Evolutionary conservation across 2,113 vertebrate species (phyloP), one percentile per base, ranked within the genome.

Genomic region (Caretta caretta): DNA sequence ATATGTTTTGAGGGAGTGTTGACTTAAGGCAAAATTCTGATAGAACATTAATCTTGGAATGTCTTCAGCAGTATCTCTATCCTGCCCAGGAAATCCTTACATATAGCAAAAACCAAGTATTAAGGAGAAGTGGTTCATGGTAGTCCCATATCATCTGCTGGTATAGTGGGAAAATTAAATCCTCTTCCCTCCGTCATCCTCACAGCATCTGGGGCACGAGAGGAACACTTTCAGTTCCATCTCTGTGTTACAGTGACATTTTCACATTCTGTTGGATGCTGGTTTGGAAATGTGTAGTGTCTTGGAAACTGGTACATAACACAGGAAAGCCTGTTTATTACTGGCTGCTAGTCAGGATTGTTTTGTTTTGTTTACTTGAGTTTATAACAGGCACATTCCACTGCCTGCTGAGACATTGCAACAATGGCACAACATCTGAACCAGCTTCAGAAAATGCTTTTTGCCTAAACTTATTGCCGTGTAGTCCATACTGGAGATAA

Each of bases 341-440:
- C 89, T 88, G 24, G 27, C 91, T 65, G 35, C 78, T n/a, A 42
- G 31, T 35, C 84, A 75, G 13, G 53, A 75, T 49, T 89, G 79
- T 85, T 95, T 94, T 84, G 87, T 89, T 90, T 22, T 51, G 49
- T 76, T 76, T 24, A 25, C 54, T 20, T 27, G 6, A 80, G 53
- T 91, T 92, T 76, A 65, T 5, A 0, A 83, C 42, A 75, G 69
- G 31, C 75, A 48, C 88, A 2, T 59, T 93, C 65, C 86, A 46
- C 80, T 88, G 80, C 19, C 59, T 42, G 29, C 50, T n/a, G 86
- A 42, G 91, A 91, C 88, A 85, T 96, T 88, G 72, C 86, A 79
- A 78, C 42, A 91, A 42, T 86, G 79, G 48, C 50, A 62, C 83
- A 94, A 24, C n/a, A 94, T 84, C 48, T 80, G 83, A 91, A 72